Conservation (phyloP, 2,888 invertebrate genomes). For the Cetonia aurata region DNA sequence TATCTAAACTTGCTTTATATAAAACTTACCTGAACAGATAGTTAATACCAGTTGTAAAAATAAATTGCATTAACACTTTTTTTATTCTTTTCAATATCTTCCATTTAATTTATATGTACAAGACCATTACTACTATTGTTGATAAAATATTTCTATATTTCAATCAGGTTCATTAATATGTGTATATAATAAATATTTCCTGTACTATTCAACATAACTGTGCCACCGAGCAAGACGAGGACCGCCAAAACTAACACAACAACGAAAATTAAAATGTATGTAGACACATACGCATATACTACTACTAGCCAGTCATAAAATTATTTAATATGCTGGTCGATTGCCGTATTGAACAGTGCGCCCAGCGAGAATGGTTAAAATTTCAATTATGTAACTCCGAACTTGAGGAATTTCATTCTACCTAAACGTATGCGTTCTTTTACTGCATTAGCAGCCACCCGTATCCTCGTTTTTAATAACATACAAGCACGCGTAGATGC, state of each 20-base stretch:
- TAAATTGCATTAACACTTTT: no score
- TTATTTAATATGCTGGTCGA: constrained; percentile 41
- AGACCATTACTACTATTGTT: no score
- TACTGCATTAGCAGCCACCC: neutral
- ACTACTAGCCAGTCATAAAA: neutral
- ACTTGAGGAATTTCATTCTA: constrained; percentile 38
- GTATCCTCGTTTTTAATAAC: neutral
- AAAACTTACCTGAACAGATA: no score
- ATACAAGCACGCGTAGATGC: no score
- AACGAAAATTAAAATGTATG: constrained; percentile 29
- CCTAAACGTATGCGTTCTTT: constrained; percentile 7
- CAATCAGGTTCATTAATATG: no score
- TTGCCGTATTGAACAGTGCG: constrained; percentile 28
- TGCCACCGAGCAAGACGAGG: constrained; percentile 8
- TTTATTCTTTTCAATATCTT: no score
- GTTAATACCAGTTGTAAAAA: no score
- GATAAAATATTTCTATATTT: no score
- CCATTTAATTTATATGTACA: no score
- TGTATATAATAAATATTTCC: no score
- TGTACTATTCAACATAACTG: constrained; percentile 5
- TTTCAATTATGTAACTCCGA: constrained; percentile 42
- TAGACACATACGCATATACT: no score
- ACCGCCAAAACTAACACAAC: constrained; percentile 31
- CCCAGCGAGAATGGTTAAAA: constrained; percentile 38
- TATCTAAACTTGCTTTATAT: no score